phyloP scores from a whole-genome alignment of 2,797 vertebrate species.

The Miichthys miiuy region DNA sequence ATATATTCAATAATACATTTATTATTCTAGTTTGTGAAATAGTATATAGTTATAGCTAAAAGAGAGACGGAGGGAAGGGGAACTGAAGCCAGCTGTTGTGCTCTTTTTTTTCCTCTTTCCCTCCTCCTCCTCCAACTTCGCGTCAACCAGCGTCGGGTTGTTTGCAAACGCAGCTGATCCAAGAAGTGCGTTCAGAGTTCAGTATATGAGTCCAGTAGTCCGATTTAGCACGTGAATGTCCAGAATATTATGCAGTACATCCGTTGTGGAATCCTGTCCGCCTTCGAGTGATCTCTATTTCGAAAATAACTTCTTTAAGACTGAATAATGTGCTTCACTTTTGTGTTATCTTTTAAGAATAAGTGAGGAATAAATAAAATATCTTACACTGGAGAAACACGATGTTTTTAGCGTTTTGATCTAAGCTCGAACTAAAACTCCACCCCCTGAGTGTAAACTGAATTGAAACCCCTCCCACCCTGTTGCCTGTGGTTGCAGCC shows the following conservation, averaged over 20 bases:
- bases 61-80: constrained; percentile 58
- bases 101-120: constrained; percentile 41
- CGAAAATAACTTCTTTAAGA: constrained; percentile 8
- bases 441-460: constrained; percentile 72
- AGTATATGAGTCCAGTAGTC: constrained; percentile 2
- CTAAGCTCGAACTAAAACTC: constrained; percentile 33
- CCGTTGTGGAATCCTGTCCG: not conserved
- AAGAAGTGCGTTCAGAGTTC: constrained; percentile 38
- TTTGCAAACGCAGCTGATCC: not conserved
- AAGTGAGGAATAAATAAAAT: constrained; percentile 14
- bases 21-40: constrained; percentile 73
- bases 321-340: constrained; percentile 42
- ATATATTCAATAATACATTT: constrained; percentile 80
- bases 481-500: constrained; percentile 63
- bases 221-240: constrained; percentile 9
- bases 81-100: constrained; percentile 32
- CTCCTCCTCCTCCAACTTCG: constrained; percentile 18
- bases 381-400: not conserved
- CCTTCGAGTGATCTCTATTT: constrained; percentile 1
- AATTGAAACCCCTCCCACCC: constrained; percentile 40
- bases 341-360: constrained; percentile 2
- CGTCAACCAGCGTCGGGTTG: constrained; percentile 6
- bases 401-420: constrained; percentile 13
- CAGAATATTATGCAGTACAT: not conserved
- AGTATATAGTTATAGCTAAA: constrained; percentile 76